phyloP scores from a whole-genome alignment of 2,888 invertebrate species.

The Strigamia crassipes region DNA sequence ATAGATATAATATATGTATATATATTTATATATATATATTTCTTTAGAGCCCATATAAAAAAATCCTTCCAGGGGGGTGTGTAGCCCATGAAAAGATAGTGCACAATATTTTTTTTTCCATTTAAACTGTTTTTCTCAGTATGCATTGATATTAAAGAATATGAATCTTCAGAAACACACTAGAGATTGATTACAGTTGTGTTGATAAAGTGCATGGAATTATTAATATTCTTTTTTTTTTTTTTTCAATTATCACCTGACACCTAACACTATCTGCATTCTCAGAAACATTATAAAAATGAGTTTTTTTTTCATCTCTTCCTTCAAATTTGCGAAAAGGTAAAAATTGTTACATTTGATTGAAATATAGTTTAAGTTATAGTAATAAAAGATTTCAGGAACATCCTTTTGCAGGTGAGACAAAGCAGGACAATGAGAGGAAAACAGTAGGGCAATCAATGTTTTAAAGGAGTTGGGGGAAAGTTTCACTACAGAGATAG shows the following conservation, averaged over 20 bases:
- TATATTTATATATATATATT: conserved; percentile 24
- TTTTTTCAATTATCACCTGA: conserved; percentile 35
- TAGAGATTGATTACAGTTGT: conserved; percentile 37
- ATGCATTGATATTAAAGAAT: conserved; percentile 39
- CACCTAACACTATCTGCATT: conserved; percentile 35
- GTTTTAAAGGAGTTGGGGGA: background rate
- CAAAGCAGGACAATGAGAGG: conserved; percentile 16
- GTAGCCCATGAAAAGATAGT: conserved; percentile 24
- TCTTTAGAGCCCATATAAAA: conserved; percentile 26
- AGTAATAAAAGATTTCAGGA: conserved; percentile 42
- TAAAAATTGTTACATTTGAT: conserved; percentile 42
- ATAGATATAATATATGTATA: conserved; percentile 36
- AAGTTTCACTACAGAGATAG: background rate
- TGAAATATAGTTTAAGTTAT: conserved; percentile 40
- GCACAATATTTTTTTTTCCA: conserved; percentile 5
- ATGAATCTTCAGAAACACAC: conserved; percentile 13
- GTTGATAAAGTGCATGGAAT: conserved; percentile 42
- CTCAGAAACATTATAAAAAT: conserved; percentile 37
- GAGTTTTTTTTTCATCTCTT: conserved; percentile 18
- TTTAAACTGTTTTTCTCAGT: background rate
- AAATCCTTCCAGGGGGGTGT: conserved; percentile 25
- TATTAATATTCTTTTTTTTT: background rate
- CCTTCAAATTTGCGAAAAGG: conserved; percentile 37
- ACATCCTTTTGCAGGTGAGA: conserved; percentile 41
- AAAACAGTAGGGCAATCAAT: conserved; percentile 15